Base-by-base conservation (phyloP, 1,140 invertebrate genomes). In the Cotesia chilonis region DNA sequence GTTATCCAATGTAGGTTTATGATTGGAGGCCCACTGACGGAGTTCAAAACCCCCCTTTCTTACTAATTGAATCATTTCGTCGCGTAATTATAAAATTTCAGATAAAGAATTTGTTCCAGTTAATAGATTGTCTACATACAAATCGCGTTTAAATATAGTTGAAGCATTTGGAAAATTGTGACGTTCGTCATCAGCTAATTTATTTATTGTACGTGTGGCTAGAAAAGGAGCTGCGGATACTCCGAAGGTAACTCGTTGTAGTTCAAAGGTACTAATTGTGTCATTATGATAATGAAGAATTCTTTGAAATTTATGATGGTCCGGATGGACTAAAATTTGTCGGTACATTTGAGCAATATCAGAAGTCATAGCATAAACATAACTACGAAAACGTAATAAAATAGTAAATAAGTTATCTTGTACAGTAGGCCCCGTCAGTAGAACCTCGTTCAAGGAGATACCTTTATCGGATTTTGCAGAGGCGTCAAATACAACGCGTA, bases 221-320 rank as follows among this genome's bases (percentile, higher is more conserved):
- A 14, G 14, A 14, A 14, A 14, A 14, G 14, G 14, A 14, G 14
- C 14, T 14, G 74, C 76, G 35, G 79, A 75, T 4, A 79, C 81
- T 3, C 82, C 84, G 78, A 80, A 86, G 3, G 84, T 87, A 0
- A 87, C 77, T 6, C 71, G 76, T 9, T 76, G 73, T 2, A 74
- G 47, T 54, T 75, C 54, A 60, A 68, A 76, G 1, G 61, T 17
- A 14, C 38, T n/a, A 4, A 69, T 68, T 35, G n/a, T 38, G 4
- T 57, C 68, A 4, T 70, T 10, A 20, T 69, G 41, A 37, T 41
- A 36, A 61, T 68, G 73, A 12, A 76, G 59, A n/a, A 76, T 72
- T 35, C 59, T 35, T 51, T 76, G 75, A 71, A 64, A 76, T 38
- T 57, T n/a, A 6, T 63, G 67, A 60, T 76, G 61, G 12, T 69